Conservation (phyloP, 2,888 invertebrate genomes). For the Mactromeris polynyma region DNA sequence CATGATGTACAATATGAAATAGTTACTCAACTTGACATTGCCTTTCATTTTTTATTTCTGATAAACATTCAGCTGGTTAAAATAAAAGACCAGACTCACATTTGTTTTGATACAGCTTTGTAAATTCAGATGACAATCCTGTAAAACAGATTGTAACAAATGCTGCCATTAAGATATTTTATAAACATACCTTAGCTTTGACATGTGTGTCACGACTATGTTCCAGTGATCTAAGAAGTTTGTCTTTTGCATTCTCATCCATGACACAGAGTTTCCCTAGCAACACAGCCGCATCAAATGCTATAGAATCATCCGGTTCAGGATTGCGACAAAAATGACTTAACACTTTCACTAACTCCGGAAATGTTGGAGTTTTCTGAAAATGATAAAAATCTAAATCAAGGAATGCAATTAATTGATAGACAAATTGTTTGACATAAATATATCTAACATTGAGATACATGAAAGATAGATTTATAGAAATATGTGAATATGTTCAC, state of each 20-base stretch:
- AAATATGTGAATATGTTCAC: no score
- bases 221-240: constrained; percentile 78
- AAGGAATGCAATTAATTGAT: no score
- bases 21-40: no score
- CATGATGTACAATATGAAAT: no score
- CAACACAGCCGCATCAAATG: constrained; percentile 84
- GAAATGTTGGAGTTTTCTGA: constrained; percentile 80
- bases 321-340: constrained; percentile 84
- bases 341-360: constrained; percentile 82
- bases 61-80: no score
- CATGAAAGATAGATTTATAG: no score
- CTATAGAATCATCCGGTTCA: constrained; percentile 81
- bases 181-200: constrained; percentile 82
- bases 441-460: neutral
- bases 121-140: no score
- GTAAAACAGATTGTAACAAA: no score
- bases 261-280: constrained; percentile 84
- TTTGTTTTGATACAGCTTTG: no score
- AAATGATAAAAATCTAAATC: neutral
- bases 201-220: constrained; percentile 79
- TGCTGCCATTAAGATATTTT: neutral
- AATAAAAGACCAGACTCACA: no score
- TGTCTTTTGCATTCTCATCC: constrained; percentile 82
- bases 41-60: no score
- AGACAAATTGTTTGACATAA: no score